Evolutionary conservation across 2,888 invertebrate genomes (phyloP), one percentile per base, ranked within the genome.

Genomic region (Drosophila kanekoi): DNA sequence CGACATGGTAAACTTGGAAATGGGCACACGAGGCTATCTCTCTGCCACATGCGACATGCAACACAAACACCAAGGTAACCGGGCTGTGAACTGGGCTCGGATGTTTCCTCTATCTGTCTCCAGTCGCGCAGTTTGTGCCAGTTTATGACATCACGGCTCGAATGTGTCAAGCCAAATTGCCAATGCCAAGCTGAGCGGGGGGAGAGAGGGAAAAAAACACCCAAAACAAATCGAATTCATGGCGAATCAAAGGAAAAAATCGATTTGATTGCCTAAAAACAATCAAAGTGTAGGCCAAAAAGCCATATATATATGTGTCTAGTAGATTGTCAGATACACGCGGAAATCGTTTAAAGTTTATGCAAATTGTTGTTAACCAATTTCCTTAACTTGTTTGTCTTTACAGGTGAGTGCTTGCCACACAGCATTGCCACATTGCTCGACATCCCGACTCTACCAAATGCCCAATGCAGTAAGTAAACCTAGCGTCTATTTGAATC

Each of bases 1-100:
- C 87, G 89, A 87, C 87, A 89, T 79, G 79, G 77, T 88, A 79
- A 88, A 87, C 87, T 87, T 87, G 85, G 74, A 79, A 82, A 73
- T 74, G 78, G 67, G 84, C 59, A 76, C 84, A 81, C 81, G 77
- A 72, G 80, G 70, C 67, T 79, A 76, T 83, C 74, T 81, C 53
- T 37, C 28, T 32, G 23, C 57, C 33, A 49, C 43, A 49, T 32
- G 73, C 58, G 14, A 61, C 73, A 73, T 72, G 72, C 73, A 67
- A 60, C 67, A 43, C 41, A 47, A 32, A 11, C 52, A 23, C 40
- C 54, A 44, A 49, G 61, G 37, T n/a, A 11, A 20, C 3, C 5
- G 32, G 4, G 20, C 10, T 44, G 47, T 20, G 20, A 11, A 35
- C 14, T 48, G 52, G 38, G 32, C 20, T 57, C 35, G 37, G 38